Evolutionary conservation across 2,797 vertebrate species (phyloP), one percentile per base, ranked within the genome.

Genomic region (Gallinago solitaria): DNA sequence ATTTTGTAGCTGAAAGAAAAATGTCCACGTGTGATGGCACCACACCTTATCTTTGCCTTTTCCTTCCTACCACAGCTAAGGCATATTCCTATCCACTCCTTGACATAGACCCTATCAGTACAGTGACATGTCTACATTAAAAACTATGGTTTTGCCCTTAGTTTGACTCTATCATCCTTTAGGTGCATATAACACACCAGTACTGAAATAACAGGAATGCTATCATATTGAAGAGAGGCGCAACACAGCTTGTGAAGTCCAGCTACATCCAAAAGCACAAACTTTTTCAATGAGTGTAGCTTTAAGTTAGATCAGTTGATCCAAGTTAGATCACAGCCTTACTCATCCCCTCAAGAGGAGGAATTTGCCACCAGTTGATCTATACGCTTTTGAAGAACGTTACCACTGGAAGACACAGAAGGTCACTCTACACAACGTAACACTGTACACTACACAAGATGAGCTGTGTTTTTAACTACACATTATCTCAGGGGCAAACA

Each of bases 401-500:
- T 15, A 71, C 11, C 2, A 4, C 9, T n/a, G 9, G 35, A 57
- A 39, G 18, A 35, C 30, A 18, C 0, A 7, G 43, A 33, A 4
- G 6, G 18, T 33, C 12, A 9, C 37, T 43, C 69, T 28, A 27
- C 39, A 33, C 30, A 28, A 28, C 0, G 4, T 20, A 73, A 37
- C 56, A 21, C 0, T 20, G 6, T 11, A 48, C 13, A 16, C 14
- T 35, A 19, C 23, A 6, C 4, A 1, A 13, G 20, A 60, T 41
- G 67, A 60, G 33, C 15, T 82, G 37, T 28, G 27, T 69, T 51
- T 50, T 64, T 69, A 89, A 61, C 32, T 16, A 24, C 35, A 48
- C 47, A 60, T 60, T 33, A 37, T 11, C 27, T 69, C 17, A 16
- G 11, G 24, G 39, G 33, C 25, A 70, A 68, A 50, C 1, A 2